These are phyloP conservation scores for Tribolium castaneum DNA, from an alignment of 1,140 invertebrate genomes.

Conservation along the genomic window DNA sequence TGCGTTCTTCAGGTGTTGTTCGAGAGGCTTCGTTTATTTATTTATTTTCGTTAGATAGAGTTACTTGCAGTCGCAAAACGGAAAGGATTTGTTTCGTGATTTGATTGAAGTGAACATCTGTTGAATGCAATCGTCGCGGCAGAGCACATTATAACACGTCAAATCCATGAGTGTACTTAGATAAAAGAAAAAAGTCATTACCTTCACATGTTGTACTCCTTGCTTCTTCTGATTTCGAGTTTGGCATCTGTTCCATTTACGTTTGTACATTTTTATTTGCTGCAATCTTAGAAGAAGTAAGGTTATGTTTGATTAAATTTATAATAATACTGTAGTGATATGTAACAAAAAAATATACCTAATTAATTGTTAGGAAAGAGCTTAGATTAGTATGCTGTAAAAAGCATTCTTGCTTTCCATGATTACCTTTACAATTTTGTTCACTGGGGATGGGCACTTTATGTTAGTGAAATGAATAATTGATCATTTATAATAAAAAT, in stretches of 20 bases:
- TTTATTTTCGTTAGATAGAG: neutral
- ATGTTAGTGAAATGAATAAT: constrained; percentile 63
- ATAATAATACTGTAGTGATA: constrained; percentile 59
- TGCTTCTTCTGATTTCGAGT: constrained; percentile 37
- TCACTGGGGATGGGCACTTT: constrained; percentile 65
- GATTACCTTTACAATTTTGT: constrained; percentile 58
- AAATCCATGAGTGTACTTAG: constrained; percentile 58
- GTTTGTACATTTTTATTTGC: constrained; percentile 38
- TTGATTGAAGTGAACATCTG: neutral
- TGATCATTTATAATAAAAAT: constrained; percentile 64
- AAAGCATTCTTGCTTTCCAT: constrained; percentile 63
- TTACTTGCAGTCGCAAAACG: neutral
- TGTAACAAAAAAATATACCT: constrained; percentile 50
- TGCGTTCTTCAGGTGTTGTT: constrained; percentile 42
- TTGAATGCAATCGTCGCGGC: constrained; percentile 20
- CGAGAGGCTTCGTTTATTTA: constrained; percentile 26
- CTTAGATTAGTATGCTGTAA: constrained; percentile 63
- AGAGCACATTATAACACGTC: constrained; percentile 52
- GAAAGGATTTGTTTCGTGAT: constrained; percentile 11
- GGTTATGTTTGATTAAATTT: constrained; percentile 55
- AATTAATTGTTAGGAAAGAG: constrained; percentile 62
- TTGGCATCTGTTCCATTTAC: constrained; percentile 9
- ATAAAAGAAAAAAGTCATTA: constrained; percentile 45
- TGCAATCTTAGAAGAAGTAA: constrained; percentile 49
- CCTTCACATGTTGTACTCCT: constrained; percentile 39